These are phyloP conservation scores for Bergia sp. DNA, from an alignment of 92 coral and sea anemone species.

Conservation along the genomic window DNA sequence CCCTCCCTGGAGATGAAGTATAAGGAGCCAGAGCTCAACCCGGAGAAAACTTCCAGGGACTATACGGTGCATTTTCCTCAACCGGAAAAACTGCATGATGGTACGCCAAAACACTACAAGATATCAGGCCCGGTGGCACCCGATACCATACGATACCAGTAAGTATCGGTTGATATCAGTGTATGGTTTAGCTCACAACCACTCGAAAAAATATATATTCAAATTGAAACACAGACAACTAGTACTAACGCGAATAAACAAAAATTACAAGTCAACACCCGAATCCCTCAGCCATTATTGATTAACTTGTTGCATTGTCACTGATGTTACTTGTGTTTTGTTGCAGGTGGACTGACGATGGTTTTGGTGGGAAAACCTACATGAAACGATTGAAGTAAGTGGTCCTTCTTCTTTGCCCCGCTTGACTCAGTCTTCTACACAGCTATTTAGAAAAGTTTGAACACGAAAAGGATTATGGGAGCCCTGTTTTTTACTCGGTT, in stretches of 20 bases:
- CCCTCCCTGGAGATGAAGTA: constrained; percentile 70
- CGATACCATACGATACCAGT: constrained; percentile 96
- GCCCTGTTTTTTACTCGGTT: no score
- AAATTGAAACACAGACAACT: background rate
- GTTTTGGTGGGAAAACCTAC: constrained; percentile 95
- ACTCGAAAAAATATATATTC: background rate
- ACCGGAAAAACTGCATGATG: constrained; percentile 63
- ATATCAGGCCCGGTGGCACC: constrained; percentile 92
- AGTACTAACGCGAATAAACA: background rate
- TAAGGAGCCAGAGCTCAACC: constrained; percentile 79
- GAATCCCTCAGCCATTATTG: no score
- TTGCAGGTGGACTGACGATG: constrained; percentile 97
- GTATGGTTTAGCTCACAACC: background rate
- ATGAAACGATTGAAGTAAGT: constrained; percentile 87
- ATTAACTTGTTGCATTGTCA: background rate
- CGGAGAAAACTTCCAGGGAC: constrained; percentile 86
- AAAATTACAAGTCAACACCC: no score
- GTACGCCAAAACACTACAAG: constrained; percentile 68
- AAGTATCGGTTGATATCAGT: constrained; percentile 35
- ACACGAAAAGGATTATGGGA: no score
- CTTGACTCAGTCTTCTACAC: background rate
- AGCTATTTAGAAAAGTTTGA: no score
- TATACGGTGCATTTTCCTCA: constrained; percentile 97
- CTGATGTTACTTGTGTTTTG: background rate
- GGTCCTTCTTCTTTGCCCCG: background rate